phyloP scores from a whole-genome alignment of 1,140 invertebrate genomes.

The Drosophila teissieri region DNA sequence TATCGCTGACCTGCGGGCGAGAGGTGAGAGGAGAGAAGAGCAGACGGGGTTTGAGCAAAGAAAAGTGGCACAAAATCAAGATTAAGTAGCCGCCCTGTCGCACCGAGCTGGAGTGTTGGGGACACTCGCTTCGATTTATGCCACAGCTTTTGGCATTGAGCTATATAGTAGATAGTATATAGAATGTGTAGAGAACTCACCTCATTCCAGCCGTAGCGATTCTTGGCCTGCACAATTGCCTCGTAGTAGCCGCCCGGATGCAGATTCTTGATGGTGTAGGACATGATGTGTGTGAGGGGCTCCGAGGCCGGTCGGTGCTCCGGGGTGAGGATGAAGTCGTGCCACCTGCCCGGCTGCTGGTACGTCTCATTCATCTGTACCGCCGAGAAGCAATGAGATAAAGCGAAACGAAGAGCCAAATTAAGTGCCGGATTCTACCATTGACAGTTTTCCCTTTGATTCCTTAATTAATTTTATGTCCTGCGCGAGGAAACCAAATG shows the following conservation, averaged over 20 bases:
- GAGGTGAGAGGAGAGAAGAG: constrained; percentile 9
- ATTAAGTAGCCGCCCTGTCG: constrained; percentile 54
- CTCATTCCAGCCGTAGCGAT: constrained; percentile 90
- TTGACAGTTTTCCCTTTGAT: constrained; percentile 52
- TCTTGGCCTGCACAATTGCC: constrained; percentile 89
- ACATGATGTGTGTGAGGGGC: constrained; percentile 86
- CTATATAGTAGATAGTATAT: not conserved
- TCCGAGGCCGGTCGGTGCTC: constrained; percentile 83
- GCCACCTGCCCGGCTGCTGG: constrained; percentile 90
- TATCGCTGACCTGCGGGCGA: constrained; percentile 86
- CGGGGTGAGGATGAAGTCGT: constrained; percentile 86
- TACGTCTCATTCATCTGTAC: constrained; percentile 89
- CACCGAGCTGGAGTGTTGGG: not conserved
- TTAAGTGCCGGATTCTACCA: constrained; percentile 52
- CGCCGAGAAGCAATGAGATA: not conserved
- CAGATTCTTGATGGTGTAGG: constrained; percentile 86
- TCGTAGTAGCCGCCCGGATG: constrained; percentile 88
- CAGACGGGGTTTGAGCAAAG: constrained; percentile 23
- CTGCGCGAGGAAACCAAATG: constrained; percentile 38
- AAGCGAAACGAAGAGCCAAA: constrained; percentile 20
- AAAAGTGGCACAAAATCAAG: constrained; percentile 56
- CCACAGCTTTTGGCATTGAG: constrained; percentile 15
- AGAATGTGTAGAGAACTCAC: constrained; percentile 74
- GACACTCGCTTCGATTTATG: constrained; percentile 48
- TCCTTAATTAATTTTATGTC: constrained; percentile 53